These are phyloP conservation scores for Piprites chloris DNA, from an alignment of 2,113 vertebrate species.

Conservation along the genomic window DNA sequence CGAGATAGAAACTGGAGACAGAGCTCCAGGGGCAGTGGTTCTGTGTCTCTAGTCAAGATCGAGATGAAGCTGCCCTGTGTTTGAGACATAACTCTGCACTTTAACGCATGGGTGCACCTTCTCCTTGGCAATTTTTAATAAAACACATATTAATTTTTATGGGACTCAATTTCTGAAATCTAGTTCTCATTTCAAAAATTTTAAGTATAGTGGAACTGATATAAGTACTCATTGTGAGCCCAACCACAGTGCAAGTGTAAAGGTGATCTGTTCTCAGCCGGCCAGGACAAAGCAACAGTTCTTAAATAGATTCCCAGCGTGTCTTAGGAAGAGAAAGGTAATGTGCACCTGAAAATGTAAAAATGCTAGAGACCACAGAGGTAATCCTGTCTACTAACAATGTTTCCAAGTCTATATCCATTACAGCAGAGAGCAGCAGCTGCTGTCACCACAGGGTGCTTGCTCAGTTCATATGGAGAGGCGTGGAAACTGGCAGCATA, in stretches of 20 bases:
- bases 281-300: not conserved
- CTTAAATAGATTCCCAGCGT: not conserved
- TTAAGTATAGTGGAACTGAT: not conserved
- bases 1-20: not conserved
- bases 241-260: not conserved
- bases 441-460: not conserved
- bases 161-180: not conserved
- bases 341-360: not conserved
- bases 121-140: not conserved
- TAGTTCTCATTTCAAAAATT: not conserved
- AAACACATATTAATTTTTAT: not conserved
- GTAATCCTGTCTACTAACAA: not conserved
- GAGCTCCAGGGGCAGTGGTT: not conserved
- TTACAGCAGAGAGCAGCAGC: not conserved
- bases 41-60: not conserved
- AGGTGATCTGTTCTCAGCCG: not conserved
- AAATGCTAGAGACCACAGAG: not conserved
- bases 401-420: not conserved
- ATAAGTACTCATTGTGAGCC: not conserved
- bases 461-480: not conserved
- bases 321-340: not conserved
- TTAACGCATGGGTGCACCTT: rapidly evolving
- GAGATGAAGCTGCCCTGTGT: not conserved
- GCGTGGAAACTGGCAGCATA: rapidly evolving
- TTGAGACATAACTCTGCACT: not conserved